A percentile compares a stretch with the other conserved stretches of the same genome.
Evolutionary conservation across 2,113 vertebrate species (phyloP).

Genomic region (Nanorana parkeri): DNA sequence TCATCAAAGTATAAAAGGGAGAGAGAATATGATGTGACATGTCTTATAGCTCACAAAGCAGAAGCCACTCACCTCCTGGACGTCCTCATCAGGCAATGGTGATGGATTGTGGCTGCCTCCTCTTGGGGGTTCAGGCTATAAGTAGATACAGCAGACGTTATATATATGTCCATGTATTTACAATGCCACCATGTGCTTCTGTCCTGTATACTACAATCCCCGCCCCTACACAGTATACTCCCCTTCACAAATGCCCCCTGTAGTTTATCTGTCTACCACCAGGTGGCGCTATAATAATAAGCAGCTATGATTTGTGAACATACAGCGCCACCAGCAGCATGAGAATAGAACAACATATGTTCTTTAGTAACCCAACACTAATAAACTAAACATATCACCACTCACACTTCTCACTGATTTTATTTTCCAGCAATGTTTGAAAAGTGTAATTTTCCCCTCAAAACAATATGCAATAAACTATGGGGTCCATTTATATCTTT

Average conservation of each 20-base stretch:
- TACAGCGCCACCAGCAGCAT: not conserved
- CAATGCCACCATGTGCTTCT: not conserved
- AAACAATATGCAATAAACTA: no score
- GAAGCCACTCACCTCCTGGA: slow-evolving; percentile 14
- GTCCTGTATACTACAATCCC: no score
- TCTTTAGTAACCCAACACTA: no score
- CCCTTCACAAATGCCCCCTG: no score
- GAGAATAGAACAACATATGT: not conserved
- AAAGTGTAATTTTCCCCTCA: no score
- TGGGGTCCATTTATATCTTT: no score
- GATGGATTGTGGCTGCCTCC: not conserved
- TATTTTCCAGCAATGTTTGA: no score
- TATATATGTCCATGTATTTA: not conserved
- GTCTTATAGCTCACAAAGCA: no score
- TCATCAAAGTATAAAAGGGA: no score
- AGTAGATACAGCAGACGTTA: slow-evolving; percentile 22
- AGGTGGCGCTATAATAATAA: slow-evolving; percentile 4
- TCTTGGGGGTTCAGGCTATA: not conserved
- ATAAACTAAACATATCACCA: no score
- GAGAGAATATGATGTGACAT: no score
- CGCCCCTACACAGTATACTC: not conserved
- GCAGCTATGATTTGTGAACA: not conserved
- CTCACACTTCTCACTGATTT: no score
- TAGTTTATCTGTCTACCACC: not conserved
- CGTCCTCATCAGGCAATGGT: not conserved